Conservation (phyloP, 1,140 invertebrate species). For the Zaprionus africanus region DNA sequence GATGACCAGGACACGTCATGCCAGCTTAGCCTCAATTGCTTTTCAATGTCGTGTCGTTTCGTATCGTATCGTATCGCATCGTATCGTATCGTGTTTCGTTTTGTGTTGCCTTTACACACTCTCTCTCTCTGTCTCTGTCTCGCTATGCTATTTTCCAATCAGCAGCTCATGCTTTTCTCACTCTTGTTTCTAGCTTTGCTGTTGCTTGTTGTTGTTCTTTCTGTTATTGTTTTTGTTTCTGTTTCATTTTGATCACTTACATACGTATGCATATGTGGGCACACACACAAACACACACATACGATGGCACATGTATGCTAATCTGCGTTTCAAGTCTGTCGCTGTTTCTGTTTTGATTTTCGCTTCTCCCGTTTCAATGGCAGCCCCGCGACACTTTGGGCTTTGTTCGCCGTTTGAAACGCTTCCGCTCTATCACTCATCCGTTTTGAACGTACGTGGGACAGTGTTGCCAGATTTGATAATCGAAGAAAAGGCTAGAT, state of each 20-base stretch:
- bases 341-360: slow-evolving; percentile 58
- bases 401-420: slow-evolving; percentile 63
- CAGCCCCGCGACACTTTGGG: slow-evolving; percentile 37
- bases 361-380: slow-evolving; percentile 62
- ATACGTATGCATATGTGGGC: neutral
- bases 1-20: slow-evolving; percentile 23
- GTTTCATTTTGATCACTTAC: slow-evolving; percentile 25
- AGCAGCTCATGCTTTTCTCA: slow-evolving; percentile 17
- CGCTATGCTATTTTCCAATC: neutral
- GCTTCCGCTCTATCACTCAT: slow-evolving; percentile 65
- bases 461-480: slow-evolving; percentile 8
- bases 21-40: slow-evolving; percentile 36
- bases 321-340: slow-evolving; percentile 27
- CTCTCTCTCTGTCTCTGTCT: slow-evolving; percentile 5
- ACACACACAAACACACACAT: neutral
- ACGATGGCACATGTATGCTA: slow-evolving; percentile 14
- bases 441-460: slow-evolving; percentile 30
- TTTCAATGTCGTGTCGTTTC: slow-evolving; percentile 40
- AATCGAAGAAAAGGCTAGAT: neutral
- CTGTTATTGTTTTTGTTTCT: slow-evolving; percentile 28
- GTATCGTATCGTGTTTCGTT: slow-evolving; percentile 5
- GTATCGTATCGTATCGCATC: neutral
- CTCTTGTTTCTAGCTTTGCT: slow-evolving; percentile 31
- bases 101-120: slow-evolving; percentile 19
- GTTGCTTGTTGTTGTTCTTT: slow-evolving; percentile 19